Evolutionary conservation across 1,140 invertebrate genomes (phyloP), one percentile per base, ranked within the genome.

Genomic region (Conus ventricosus): DNA sequence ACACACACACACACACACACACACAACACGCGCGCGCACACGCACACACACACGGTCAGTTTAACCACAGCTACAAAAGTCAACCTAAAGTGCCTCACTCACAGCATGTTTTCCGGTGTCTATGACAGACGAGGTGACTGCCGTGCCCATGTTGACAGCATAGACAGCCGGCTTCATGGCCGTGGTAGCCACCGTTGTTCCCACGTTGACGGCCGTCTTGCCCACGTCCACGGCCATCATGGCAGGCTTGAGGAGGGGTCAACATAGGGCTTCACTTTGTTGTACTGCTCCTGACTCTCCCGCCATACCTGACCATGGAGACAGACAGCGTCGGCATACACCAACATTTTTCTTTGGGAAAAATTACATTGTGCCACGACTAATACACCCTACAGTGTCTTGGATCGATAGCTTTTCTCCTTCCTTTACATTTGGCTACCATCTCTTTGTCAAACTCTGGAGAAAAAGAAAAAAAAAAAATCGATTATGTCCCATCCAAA

Each of bases 181-280:
- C 5, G 80, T 81, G 51, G 51, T 54, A 17, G 51, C 80, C 39
- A 81, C 80, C 4, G 51, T 23, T 7, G 39, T 85, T 67, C 84
- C 60, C 27, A 51, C 53, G 17, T 51, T 85, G 60, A 57, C 17
- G 17, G 84, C 67, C 25, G 84, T 67, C n/a, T 67, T 63, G 27
- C 84, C 84, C 57, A 76, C 67, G 71, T 54, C 39, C 13, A 85
- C 63, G 25, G 85, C 85, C 67, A 75, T 23, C 75, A 80, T 87
- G n/a, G 71, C 85, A 7, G 85, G 63, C 39, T 51, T 75, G 11
- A 80, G 1, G 71, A 78, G 17, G n/a, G 85, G 20, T 87, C 75
- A 6, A 80, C n/a, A 10, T 78, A 78, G 27, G 85, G 85, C 71
- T 71, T 39, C 13, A 78, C 39, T 15, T 60, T 60, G 57, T 87